Base-by-base conservation (phyloP, 2,888 invertebrate species). In the Drosophila nigricruria region DNA sequence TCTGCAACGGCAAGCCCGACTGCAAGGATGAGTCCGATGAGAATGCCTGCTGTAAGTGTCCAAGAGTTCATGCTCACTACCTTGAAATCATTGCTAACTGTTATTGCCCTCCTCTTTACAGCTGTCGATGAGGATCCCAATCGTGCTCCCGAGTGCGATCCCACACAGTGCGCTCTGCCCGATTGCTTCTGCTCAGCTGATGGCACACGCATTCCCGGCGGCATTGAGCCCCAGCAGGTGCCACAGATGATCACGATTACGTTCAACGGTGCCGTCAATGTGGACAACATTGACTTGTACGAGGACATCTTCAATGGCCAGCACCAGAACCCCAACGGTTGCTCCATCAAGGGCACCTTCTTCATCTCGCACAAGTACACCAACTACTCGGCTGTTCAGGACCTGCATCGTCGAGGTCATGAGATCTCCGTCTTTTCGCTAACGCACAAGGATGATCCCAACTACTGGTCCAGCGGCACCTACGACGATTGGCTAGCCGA, bases 11-110 rank as follows among this genome's bases (percentile, higher is more conserved):
- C 90, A 97, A 97, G 93, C 95, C 96, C 58, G 98, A 98, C 92
- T 98, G 98, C 94, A 96, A 97, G 91, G 98, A 98, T 92, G 98
- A 97, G 92, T 98, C 98, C 59, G 98, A 98, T 92, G 98, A 98
- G 94, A 98, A 98, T 90, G 97, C 98, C 80, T 98, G 98, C 95
- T 96, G 98, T 98, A 94, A 96, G 97, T 97, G 1, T 65, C 52
- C 14, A 16, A 16, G 20, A 9, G 1, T 23, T 10, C 10, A 16
- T 4, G 1, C 52, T 5, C 20, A 16, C 8, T 10, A 20, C 0
- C n/a, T 2, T n/a, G 5, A 23, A 16, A 16, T 16, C 23, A 14
- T 25, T 6, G 16, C 14, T 40, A 40, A 40, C 27, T 54, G n/a
- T 16, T 14, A 14, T 27, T 14, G n/a, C 5, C 0, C 9, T 16